phyloP scores from a whole-genome alignment of 2,888 invertebrate genomes.

The Seira ritae region DNA sequence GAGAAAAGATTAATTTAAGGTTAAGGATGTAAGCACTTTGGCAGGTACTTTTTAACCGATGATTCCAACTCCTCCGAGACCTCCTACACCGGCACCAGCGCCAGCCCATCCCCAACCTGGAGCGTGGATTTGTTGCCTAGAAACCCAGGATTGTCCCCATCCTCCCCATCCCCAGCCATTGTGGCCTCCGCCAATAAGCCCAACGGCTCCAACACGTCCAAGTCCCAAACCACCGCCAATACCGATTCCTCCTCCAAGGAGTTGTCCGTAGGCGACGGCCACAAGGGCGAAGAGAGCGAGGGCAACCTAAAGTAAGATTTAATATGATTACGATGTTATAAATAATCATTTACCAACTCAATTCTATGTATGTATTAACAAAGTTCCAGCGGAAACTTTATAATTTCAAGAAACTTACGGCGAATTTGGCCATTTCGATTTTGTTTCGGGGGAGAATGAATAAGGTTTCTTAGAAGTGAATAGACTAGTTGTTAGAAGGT shows the following conservation, averaged over 20 bases:
- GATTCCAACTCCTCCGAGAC: slow-evolving; percentile 12
- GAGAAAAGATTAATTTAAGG: no score
- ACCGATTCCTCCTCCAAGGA: slow-evolving; percentile 32
- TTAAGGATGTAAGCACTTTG: no score
- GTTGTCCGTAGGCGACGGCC: slow-evolving; percentile 42
- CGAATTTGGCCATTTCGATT: slow-evolving; percentile 39
- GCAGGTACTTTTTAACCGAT: slow-evolving; percentile 37
- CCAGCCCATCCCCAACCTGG: slow-evolving; percentile 40
- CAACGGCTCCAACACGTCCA: slow-evolving; percentile 21
- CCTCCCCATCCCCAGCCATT: slow-evolving; percentile 18
- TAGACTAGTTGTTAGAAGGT: slow-evolving; percentile 10
- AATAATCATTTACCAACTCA: background rate
- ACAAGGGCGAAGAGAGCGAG: slow-evolving; percentile 47
- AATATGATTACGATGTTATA: background rate
- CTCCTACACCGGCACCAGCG: background rate
- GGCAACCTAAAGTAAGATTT: slow-evolving; percentile 6
- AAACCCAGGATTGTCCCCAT: slow-evolving; percentile 19
- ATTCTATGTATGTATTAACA: background rate
- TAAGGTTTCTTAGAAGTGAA: slow-evolving; percentile 4
- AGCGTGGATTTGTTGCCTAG: slow-evolving; percentile 26
- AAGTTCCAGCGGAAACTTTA: no score
- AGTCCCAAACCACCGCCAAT: slow-evolving; percentile 23
- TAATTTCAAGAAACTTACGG: slow-evolving; percentile 31
- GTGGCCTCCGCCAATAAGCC: slow-evolving; percentile 9
- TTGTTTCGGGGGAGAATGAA: background rate